These are phyloP conservation scores for Chelonoidis abingdonii DNA, from an alignment of 2,113 vertebrate species.

Conservation along the genomic window DNA sequence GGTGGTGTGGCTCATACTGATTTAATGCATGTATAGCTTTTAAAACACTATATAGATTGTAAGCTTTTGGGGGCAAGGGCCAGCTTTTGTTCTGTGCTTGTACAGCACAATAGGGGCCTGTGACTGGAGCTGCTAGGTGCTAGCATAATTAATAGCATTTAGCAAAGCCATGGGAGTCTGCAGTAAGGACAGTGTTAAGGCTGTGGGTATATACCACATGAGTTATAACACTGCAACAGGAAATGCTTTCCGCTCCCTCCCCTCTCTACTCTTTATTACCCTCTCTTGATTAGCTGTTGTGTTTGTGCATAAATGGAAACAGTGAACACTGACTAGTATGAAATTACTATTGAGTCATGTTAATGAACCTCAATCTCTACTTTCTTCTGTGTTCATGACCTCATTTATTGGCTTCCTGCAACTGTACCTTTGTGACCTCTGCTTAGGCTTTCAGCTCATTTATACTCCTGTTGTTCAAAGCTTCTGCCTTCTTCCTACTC, in stretches of 20 bases:
- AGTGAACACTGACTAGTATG: too few relatives aligned
- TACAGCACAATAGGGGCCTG: background rate
- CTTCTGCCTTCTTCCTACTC: too few relatives aligned
- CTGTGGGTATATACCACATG: background rate
- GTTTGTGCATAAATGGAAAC: too few relatives aligned
- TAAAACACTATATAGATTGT: background rate
- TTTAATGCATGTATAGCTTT: background rate
- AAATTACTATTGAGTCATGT: too few relatives aligned
- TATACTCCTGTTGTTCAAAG: too few relatives aligned
- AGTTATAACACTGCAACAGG: too few relatives aligned
- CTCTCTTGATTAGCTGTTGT: background rate
- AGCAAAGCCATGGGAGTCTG: background rate
- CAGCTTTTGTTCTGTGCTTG: background rate
- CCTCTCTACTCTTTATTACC: background rate
- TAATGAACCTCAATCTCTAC: too few relatives aligned
- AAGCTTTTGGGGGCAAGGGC: background rate
- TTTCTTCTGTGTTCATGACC: background rate
- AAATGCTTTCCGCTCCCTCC: background rate
- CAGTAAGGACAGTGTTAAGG: background rate
- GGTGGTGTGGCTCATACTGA: background rate
- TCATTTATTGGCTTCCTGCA: background rate
- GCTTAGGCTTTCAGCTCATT: too few relatives aligned
- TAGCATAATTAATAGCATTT: background rate
- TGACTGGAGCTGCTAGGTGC: background rate
- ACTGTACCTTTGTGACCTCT: too few relatives aligned